These are phyloP conservation scores for Propsilocerus akamusi DNA, from an alignment of 1,140 invertebrate species.

Conservation along the genomic window DNA sequence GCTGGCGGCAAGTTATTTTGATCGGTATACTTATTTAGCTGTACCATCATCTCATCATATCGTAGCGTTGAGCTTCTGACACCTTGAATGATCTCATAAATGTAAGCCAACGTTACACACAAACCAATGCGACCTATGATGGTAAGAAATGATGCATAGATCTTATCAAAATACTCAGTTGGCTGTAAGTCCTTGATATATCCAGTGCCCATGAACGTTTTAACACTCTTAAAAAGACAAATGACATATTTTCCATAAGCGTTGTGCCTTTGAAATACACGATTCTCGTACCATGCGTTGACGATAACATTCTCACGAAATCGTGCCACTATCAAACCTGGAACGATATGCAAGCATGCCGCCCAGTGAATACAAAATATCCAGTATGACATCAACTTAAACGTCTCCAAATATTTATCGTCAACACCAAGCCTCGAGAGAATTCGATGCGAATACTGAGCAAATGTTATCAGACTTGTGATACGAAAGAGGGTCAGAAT, in stretches of 20 bases:
- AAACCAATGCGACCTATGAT: neutral
- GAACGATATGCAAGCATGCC: neutral
- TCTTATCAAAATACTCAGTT: neutral
- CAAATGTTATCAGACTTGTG: neutral
- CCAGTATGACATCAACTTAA: neutral
- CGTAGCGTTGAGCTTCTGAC: neutral
- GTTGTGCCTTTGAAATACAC: neutral
- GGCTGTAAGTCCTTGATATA: neutral
- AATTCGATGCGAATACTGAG: neutral
- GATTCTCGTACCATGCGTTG: neutral
- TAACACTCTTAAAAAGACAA: neutral
- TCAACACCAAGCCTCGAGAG: neutral
- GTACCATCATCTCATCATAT: slow-evolving; percentile 1
- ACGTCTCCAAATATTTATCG: neutral
- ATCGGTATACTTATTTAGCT: neutral
- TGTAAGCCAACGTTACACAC: neutral
- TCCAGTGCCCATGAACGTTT: neutral
- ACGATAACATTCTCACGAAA: neutral
- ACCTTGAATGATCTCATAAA: neutral
- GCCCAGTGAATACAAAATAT: neutral
- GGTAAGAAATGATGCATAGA: neutral
- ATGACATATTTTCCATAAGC: neutral
- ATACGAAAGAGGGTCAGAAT: neutral
- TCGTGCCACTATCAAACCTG: neutral
- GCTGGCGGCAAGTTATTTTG: neutral